A percentile compares a stretch with the other conserved stretches of the same genome.
Evolutionary conservation across 2,888 invertebrate genomes (phyloP).

Genomic region (Nycteola revayana): DNA sequence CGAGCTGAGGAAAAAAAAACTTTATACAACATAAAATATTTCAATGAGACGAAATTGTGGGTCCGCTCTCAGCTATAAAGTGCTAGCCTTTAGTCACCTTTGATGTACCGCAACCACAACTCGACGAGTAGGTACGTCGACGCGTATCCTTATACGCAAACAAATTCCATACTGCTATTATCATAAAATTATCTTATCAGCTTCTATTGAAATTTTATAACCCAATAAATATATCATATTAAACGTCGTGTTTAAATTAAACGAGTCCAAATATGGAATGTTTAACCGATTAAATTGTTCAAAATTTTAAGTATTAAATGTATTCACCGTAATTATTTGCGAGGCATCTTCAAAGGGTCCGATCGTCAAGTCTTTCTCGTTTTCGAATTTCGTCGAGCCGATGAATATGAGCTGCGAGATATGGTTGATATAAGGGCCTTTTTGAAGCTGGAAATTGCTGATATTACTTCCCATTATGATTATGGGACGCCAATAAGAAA

Average conservation of each 20-base stretch:
- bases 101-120: slow-evolving; percentile 11
- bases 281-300: slow-evolving; percentile 37
- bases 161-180: slow-evolving; percentile 18
- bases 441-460: slow-evolving; percentile 62
- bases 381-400: slow-evolving; percentile 35
- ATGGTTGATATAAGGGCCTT: slow-evolving; percentile 55
- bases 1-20: too few relatives aligned
- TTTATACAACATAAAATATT: too few relatives aligned
- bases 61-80: too few relatives aligned
- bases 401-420: slow-evolving; percentile 51
- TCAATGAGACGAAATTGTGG: too few relatives aligned
- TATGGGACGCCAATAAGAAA: slow-evolving; percentile 67
- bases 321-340: slow-evolving; percentile 42
- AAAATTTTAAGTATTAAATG: slow-evolving; percentile 32
- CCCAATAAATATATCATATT: slow-evolving; percentile 29
- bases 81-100: too few relatives aligned
- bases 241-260: slow-evolving; percentile 18
- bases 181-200: slow-evolving; percentile 21
- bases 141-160: slow-evolving; percentile 14
- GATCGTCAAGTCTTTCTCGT: slow-evolving; percentile 52
- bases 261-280: slow-evolving; percentile 16
- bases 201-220: slow-evolving; percentile 37
- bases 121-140: neutral
- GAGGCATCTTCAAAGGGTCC: slow-evolving; percentile 41
- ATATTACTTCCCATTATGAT: slow-evolving; percentile 70